Conservation (phyloP, 2,888 invertebrate genomes). For the Caenorhabditis uteleia region DNA sequence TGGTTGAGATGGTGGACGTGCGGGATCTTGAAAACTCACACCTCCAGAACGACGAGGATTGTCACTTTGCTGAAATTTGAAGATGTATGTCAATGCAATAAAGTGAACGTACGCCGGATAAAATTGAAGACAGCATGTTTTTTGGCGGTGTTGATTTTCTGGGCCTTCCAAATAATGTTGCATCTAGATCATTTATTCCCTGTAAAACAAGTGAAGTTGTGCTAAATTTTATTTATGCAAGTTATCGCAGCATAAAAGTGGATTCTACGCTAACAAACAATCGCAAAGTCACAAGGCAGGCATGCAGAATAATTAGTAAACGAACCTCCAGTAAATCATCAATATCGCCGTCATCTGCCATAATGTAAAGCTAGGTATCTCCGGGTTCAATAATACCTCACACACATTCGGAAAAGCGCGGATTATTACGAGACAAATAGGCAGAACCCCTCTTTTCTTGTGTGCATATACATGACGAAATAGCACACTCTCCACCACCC, state of each 20-base stretch:
- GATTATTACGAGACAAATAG: too few relatives aligned
- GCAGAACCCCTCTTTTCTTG: too few relatives aligned
- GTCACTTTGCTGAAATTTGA: conserved; percentile 1
- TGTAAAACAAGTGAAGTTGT: background rate
- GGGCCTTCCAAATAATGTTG: conserved; percentile 7
- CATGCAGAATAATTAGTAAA: too few relatives aligned
- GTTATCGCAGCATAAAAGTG: background rate
- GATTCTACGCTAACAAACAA: too few relatives aligned
- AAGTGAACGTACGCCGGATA: conserved; percentile 2
- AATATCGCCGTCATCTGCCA: conserved; percentile 6
- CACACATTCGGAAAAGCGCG: too few relatives aligned
- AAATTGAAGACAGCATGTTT: conserved; percentile 4
- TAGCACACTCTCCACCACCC: too few relatives aligned
- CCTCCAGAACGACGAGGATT: background rate
- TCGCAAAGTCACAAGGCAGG: too few relatives aligned
- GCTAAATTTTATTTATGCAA: background rate
- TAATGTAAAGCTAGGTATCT: background rate
- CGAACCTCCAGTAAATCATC: conserved; percentile 9
- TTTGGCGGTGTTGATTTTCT: conserved; percentile 1
- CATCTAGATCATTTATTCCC: conserved; percentile 16
- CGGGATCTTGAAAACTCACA: too few relatives aligned
- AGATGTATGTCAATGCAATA: background rate
- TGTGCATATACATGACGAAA: too few relatives aligned
- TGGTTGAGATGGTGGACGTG: too few relatives aligned
- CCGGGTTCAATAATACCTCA: too few relatives aligned